phyloP scores from a whole-genome alignment of 2,113 vertebrate species.

The Toxostoma redivivum region DNA sequence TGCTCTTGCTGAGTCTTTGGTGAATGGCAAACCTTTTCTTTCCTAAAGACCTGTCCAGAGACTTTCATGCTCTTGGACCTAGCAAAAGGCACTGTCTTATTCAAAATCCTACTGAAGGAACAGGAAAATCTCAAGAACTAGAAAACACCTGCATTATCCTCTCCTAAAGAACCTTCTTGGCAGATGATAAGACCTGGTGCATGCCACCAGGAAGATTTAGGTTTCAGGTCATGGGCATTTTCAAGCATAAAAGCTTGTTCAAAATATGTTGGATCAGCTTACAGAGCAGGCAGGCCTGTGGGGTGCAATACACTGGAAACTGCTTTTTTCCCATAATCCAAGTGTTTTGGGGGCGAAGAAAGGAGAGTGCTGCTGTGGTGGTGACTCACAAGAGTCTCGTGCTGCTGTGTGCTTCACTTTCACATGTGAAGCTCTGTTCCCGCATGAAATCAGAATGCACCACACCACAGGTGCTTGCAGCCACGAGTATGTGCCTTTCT shows the following conservation, averaged over 20 bases:
- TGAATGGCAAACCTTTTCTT: not conserved
- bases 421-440: not conserved
- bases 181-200: not conserved
- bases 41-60: not conserved
- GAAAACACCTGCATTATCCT: not conserved
- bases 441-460: not conserved
- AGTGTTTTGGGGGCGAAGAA: not conserved
- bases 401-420: not conserved
- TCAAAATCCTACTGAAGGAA: not conserved
- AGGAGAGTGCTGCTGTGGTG: not conserved
- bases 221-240: not conserved
- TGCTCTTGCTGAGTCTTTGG: not conserved
- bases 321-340: not conserved
- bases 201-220: not conserved
- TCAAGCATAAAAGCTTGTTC: not conserved
- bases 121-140: not conserved
- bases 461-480: accelerated
- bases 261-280: not conserved
- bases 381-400: not conserved
- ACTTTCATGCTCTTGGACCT: not conserved
- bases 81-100: not conserved
- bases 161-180: not conserved
- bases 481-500: not conserved
- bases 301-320: not conserved
- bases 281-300: not conserved